phyloP scores from a whole-genome alignment of 1,140 invertebrate species.

The Orchestia grillus region DNA sequence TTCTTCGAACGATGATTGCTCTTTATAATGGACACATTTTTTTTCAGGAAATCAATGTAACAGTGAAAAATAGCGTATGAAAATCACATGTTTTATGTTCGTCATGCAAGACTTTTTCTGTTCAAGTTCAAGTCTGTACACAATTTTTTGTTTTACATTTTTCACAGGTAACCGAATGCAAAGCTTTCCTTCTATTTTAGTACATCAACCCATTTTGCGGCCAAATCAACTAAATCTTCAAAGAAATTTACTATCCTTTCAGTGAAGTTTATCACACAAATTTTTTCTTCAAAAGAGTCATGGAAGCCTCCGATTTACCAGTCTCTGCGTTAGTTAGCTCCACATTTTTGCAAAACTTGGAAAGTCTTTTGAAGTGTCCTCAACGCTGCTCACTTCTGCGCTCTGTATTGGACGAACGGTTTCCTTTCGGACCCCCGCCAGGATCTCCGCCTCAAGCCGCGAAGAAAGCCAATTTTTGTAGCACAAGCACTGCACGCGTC shows the following conservation, averaged over 20 bases:
- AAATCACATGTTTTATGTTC: too few relatives aligned
- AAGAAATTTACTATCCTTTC: background rate
- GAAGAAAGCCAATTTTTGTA: background rate
- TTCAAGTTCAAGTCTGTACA: too few relatives aligned
- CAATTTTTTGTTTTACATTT: too few relatives aligned
- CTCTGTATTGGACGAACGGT: background rate
- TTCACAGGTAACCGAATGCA: too few relatives aligned
- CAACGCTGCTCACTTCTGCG: background rate
- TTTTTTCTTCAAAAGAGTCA: background rate
- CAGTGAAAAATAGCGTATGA: too few relatives aligned
- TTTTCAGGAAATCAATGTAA: too few relatives aligned
- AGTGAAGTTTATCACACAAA: background rate
- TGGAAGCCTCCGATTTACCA: background rate
- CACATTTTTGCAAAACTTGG: background rate
- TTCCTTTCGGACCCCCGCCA: slow-evolving; percentile 1
- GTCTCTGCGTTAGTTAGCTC: background rate
- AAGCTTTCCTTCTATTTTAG: too few relatives aligned
- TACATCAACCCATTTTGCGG: too few relatives aligned
- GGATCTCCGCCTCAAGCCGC: background rate
- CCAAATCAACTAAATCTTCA: too few relatives aligned
- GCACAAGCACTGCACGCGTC: background rate
- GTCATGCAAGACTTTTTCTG: too few relatives aligned
- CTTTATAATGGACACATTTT: too few relatives aligned
- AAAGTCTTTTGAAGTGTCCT: background rate
- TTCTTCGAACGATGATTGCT: too few relatives aligned